Base-by-base conservation (phyloP, 2,888 invertebrate genomes). In the Stramonita haemastoma region DNA sequence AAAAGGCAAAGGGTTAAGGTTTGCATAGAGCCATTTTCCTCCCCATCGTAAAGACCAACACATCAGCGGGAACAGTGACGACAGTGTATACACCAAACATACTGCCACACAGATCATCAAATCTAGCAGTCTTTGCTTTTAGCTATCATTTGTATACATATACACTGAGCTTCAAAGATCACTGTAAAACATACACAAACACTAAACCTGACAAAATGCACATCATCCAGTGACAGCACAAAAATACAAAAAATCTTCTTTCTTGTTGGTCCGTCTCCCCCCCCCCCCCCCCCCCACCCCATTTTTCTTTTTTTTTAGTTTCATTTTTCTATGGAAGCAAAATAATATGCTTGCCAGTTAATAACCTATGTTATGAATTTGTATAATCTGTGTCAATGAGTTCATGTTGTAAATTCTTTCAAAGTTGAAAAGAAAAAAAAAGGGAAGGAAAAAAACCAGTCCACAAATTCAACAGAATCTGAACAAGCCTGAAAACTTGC, bases 1-100 rank as follows among this genome's bases (percentile, higher is more conserved):
- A 79, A 89, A 88, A 70, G 89, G 89, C 89, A 91, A 89, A 26
- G 32, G 84, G 84, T 88, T 13, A 73, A 8, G 0, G 73, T n/a
- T 73, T 13, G 73, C 73, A 73, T n/a, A 22, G n/a, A 5, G 73
- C 73, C 73, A 73, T 26, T 60, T 60, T 60, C 60, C n/a, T n/a
- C n/a, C 2, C 34, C 79, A 17, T 15, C 29, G 32, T 79, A n/a
- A 26, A 13, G n/a, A 11, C 22, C 17, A 15, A 79, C 34, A 34
- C 5, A 32, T 22, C 26, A 26, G 79, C 79, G 34, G 32, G 32
- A 79, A 79, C 79, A 79, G 79, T 13, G 34, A 15, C 22, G 22
- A 79, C 34, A 79, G 34, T 34, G 15, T 32, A 34, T 19, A 32
- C 32, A 29, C 77, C 32, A 4, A 29, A 29, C 29, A 77, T 32